Conservation (phyloP, 2,888 invertebrate genomes). For the Diadegma fenestrale region DNA sequence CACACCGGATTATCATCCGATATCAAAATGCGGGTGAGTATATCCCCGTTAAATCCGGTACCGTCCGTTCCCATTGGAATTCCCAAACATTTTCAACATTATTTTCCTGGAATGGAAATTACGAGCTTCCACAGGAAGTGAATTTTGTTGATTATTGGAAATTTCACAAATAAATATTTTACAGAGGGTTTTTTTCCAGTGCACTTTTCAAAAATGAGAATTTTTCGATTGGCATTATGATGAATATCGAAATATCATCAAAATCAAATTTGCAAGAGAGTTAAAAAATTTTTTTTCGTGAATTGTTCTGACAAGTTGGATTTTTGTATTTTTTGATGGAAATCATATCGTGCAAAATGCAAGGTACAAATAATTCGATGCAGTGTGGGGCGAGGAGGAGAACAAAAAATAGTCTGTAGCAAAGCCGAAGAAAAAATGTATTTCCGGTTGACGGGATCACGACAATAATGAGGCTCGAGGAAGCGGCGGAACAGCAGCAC, state of each 20-base stretch:
- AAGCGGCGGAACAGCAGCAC: slow-evolving; percentile 40
- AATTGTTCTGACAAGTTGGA: background rate
- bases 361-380: background rate
- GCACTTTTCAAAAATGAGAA: too few relatives aligned
- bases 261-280: too few relatives aligned
- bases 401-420: background rate
- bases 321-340: background rate
- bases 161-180: too few relatives aligned
- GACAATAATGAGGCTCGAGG: slow-evolving; percentile 50
- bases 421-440: slow-evolving; percentile 47
- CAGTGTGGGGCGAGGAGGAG: background rate
- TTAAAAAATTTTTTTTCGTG: too few relatives aligned
- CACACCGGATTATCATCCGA: slow-evolving; percentile 38
- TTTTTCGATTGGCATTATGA: too few relatives aligned
- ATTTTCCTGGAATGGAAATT: background rate
- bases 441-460: slow-evolving; percentile 52
- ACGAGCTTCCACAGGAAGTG: background rate
- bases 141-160: background rate
- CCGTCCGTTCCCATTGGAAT: background rate
- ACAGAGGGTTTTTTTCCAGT: too few relatives aligned
- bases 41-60: slow-evolving; percentile 1
- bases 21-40: slow-evolving; percentile 26
- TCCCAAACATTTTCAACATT: background rate
- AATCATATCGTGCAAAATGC: background rate
- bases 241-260: too few relatives aligned